Base-by-base conservation (phyloP, 2,888 invertebrate genomes). In the Plusia festucae region DNA sequence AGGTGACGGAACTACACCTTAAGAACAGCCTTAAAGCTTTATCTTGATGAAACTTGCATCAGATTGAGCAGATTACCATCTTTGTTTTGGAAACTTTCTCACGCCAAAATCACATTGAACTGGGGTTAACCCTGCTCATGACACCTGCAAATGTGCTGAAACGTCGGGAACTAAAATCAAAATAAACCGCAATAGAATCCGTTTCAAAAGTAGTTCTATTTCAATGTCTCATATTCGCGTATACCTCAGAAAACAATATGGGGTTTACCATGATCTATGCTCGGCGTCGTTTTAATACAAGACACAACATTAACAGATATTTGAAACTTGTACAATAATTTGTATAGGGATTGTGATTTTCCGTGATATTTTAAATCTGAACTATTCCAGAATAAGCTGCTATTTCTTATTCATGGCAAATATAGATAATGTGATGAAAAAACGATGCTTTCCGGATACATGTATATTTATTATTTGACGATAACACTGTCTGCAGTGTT, bases 351-450 rank as follows among this genome's bases (percentile, higher is more conserved):
- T n/a, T n/a, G 6, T 15, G 9, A 30, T 30, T 30, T 9, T 1
- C 2, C 30, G 1, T 8, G 9, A 9, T 0, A 9, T 30, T 30
- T 30, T 9, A 1, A 30, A 30, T 9, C 7, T 9, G 30, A 9
- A 30, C 9, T 7, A 30, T 30, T 30, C 9, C 9, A 2, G 8
- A 30, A 30, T 30, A 30, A 30, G 30, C 8, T 30, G 2, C 9
- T 30, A 9, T 30, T 30, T 30, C 8, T 9, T 30, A 30, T 9
- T 9, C 9, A 30, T 30, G 30, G 30, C 8, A 30, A 30, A 30
- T 30, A 30, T 30, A 27, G 27, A 5, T 27, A 3, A n/a, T n/a
- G n/a, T 72, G 68, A 74, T 75, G 71, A 78, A 83, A 79, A 76
- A n/a, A n/a, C 71, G 66, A 68, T 55, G 53, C 51, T 69, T 74